Evolutionary conservation across 1,140 invertebrate species (phyloP).

Genomic region (Homarus americanus): DNA sequence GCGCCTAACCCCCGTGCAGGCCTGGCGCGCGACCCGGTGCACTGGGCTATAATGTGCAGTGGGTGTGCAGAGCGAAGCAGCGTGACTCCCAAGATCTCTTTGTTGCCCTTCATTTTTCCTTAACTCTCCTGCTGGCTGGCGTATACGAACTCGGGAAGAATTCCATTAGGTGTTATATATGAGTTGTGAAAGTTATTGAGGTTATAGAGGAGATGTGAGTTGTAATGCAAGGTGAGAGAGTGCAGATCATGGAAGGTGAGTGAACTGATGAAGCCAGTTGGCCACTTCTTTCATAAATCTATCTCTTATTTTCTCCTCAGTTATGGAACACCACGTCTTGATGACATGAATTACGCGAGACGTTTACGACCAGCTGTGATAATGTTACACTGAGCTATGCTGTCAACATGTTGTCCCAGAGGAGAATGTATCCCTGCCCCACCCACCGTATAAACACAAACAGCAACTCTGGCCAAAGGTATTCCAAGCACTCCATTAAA

Average conservation of each 20-base stretch:
- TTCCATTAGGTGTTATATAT: no score
- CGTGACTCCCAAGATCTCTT: not conserved
- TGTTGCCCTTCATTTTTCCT: not conserved
- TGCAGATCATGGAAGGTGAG: conserved; percentile 7
- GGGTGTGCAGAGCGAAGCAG: not conserved
- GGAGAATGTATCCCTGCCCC: no score
- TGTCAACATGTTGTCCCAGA: no score
- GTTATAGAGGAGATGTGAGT: no score
- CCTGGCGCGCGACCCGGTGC: not conserved
- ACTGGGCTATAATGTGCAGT: no score
- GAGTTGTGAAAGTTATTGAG: no score
- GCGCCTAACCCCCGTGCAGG: not conserved
- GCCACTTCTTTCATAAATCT: not conserved
- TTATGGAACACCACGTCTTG: not conserved
- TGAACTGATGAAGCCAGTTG: conserved; percentile 22
- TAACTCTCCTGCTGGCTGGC: not conserved
- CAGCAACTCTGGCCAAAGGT: conserved; percentile 29
- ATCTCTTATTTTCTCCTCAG: not conserved
- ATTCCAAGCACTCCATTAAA: conserved; percentile 55
- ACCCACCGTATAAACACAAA: not conserved
- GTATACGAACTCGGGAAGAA: no score
- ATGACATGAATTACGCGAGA: not conserved
- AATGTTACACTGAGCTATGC: not conserved
- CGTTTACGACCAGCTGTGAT: not conserved
- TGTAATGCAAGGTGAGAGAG: no score